Conservation (phyloP, 2,113 vertebrate genomes). For the Tupaia tana region DNA sequence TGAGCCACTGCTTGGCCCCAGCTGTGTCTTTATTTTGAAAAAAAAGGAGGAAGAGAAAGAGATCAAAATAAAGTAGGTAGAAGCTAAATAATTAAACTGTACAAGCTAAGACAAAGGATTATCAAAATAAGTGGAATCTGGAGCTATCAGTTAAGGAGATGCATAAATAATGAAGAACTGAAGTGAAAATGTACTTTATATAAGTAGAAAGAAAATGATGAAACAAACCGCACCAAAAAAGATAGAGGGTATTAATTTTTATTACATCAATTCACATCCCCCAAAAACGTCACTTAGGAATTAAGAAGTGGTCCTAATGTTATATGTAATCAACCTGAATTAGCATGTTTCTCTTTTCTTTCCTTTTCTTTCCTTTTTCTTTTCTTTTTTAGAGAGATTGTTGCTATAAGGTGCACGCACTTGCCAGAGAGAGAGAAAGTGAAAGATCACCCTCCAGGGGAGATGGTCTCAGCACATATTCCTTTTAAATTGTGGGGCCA, state of each 20-base stretch:
- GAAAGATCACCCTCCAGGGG: too few species aligned
- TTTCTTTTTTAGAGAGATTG: too few species aligned
- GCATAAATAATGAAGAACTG: not conserved
- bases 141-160: not conserved
- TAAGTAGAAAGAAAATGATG: not conserved
- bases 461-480: too few species aligned
- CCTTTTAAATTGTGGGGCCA: too few species aligned
- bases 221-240: not conserved
- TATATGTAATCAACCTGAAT: not conserved
- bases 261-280: not conserved
- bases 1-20: not conserved
- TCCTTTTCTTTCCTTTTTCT: too few species aligned
- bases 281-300: not conserved
- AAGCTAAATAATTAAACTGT: not conserved
- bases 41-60: not conserved
- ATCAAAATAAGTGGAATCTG: not conserved
- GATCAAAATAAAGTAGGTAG: not conserved
- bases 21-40: not conserved
- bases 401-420: too few species aligned
- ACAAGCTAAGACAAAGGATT: not conserved
- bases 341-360: not conserved
- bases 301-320: not conserved
- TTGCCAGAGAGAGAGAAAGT: too few species aligned
- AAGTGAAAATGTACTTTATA: constrained; percentile 11
- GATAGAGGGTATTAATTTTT: not conserved